Percentiles rank a stretch among this genome's conserved stretches.
Evolutionary conservation across 1,140 invertebrate genomes (phyloP).

Genomic region (Paraescarpia echinospica): DNA sequence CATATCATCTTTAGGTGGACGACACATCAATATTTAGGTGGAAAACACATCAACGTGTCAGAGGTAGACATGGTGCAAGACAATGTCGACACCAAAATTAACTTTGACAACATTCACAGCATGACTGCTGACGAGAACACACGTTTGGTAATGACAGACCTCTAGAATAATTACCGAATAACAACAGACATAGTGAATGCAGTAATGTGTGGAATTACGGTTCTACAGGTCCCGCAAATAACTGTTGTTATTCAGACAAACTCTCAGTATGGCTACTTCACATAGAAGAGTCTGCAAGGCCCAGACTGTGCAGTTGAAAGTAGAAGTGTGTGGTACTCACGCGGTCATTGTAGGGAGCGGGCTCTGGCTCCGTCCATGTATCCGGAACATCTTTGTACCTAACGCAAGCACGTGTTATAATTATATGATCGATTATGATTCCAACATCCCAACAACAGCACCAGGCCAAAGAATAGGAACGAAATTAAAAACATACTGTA

Average conservation of each 20-base stretch:
- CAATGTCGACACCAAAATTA: not conserved
- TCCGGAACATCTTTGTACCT: slow-evolving; percentile 89
- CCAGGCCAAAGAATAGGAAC: not conserved
- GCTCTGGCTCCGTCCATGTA: slow-evolving; percentile 86
- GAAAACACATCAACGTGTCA: too few species aligned
- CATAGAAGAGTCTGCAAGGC: not conserved
- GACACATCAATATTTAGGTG: not conserved
- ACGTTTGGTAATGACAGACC: not conserved
- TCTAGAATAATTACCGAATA: not conserved
- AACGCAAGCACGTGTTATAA: not conserved
- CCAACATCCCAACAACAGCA: not conserved
- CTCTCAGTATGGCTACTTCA: not conserved
- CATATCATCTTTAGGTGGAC: too few species aligned
- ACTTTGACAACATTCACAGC: not conserved
- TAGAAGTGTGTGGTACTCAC: slow-evolving; percentile 44
- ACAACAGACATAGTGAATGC: not conserved
- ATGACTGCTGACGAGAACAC: not conserved
- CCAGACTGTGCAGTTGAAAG: not conserved
- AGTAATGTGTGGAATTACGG: not conserved
- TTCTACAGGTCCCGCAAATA: not conserved
- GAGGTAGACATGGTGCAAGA: not conserved
- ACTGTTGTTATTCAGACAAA: not conserved
- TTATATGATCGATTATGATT: not conserved
- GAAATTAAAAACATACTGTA: not conserved
- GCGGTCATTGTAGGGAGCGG: slow-evolving; percentile 77